Conservation (phyloP, 2,888 invertebrate genomes). For the Microplitis deprimator region DNA sequence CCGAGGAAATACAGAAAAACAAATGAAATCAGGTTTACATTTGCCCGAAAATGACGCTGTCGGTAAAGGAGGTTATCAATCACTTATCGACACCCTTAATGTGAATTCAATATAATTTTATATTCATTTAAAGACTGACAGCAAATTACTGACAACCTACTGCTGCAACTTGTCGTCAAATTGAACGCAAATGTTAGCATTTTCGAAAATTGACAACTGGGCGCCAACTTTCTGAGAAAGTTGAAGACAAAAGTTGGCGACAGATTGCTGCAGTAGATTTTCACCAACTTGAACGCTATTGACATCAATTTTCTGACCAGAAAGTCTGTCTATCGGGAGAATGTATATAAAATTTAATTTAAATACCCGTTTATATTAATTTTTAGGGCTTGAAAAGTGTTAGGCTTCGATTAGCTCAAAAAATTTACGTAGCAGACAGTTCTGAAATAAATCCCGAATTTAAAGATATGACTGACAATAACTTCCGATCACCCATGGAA, state of each 20-base stretch:
- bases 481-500: constrained; percentile 78
- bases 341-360: not conserved
- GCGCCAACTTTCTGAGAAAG: no score
- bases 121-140: not conserved
- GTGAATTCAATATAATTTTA: constrained; percentile 48
- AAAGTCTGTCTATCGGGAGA: not conserved
- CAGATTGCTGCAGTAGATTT: no score
- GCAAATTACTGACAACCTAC: no score
- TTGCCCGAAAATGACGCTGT: constrained; percentile 54
- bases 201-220: no score
- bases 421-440: constrained; percentile 77
- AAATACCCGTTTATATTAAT: not conserved
- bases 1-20: constrained; percentile 55
- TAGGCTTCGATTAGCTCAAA: constrained; percentile 81
- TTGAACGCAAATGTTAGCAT: no score
- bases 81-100: constrained; percentile 56
- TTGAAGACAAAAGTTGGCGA: no score
- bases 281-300: no score
- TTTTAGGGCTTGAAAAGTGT: constrained; percentile 72
- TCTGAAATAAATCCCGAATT: constrained; percentile 73
- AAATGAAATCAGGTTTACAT: constrained; percentile 57
- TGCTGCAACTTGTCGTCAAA: no score
- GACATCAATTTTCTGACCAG: not conserved
- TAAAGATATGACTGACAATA: constrained; percentile 74
- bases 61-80: constrained; percentile 52